Percentiles rank a stretch among this genome's conserved stretches.
These are phyloP conservation scores for Metaphire vulgaris DNA, from an alignment of 1,140 invertebrate species.

Conservation along the genomic window DNA sequence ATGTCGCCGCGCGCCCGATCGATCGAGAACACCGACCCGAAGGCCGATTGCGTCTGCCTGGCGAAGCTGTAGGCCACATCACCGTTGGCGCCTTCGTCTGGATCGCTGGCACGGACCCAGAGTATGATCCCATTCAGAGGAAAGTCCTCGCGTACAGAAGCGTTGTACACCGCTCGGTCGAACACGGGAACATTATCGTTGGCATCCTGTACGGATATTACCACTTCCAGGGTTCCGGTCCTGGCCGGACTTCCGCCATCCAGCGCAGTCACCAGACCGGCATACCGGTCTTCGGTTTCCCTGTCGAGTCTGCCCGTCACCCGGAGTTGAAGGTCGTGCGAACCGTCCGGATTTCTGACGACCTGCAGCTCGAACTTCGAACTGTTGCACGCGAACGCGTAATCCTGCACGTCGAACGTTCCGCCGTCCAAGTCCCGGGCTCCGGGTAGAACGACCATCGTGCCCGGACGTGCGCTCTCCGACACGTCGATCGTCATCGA, in stretches of 20 bases:
- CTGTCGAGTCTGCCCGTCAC: conserved; percentile 62
- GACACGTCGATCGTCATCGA: not conserved
- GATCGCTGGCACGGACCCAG: conserved; percentile 15
- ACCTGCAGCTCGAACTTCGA: not conserved
- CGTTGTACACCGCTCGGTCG: not conserved
- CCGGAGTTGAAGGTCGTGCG: not conserved
- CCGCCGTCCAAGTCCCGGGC: not conserved
- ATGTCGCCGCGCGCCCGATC: not conserved
- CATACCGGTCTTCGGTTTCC: conserved; percentile 81
- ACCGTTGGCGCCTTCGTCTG: conserved; percentile 21
- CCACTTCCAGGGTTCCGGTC: not conserved
- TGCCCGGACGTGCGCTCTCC: not conserved
- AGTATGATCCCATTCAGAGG: conserved; percentile 2
- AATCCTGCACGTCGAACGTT: not conserved
- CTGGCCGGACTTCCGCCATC: conserved; percentile 37
- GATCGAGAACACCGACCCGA: not conserved
- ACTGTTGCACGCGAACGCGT: not conserved
- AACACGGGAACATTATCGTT: conserved; percentile 16
- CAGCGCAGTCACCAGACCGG: conserved; percentile 54
- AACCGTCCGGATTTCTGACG: not conserved
- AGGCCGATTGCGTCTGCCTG: not conserved
- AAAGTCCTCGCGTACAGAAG: not conserved
- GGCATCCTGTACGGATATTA: conserved; percentile 4
- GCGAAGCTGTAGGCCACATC: conserved; percentile 6
- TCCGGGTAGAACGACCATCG: not conserved